These are phyloP conservation scores for Neomorphus geoffroyi DNA, from an alignment of 2,797 vertebrate species.

Conservation along the genomic window DNA sequence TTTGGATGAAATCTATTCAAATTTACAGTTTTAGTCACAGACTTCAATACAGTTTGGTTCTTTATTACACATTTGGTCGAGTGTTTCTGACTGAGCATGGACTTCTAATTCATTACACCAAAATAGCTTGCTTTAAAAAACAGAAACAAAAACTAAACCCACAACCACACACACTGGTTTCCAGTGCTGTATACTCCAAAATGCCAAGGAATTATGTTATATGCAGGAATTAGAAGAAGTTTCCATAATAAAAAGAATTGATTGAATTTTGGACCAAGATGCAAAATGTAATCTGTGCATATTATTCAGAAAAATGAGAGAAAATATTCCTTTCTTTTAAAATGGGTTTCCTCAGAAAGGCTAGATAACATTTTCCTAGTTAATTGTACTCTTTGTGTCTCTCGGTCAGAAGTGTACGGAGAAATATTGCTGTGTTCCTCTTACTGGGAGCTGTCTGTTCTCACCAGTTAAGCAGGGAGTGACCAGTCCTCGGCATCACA, in stretches of 20 bases:
- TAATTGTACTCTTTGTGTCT: neutral
- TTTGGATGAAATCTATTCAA: neutral
- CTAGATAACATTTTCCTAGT: neutral
- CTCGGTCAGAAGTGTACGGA: neutral
- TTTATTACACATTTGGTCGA: slow-evolving; percentile 5
- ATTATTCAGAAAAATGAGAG: neutral
- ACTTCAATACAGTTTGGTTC: neutral
- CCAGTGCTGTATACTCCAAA: neutral
- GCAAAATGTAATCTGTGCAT: neutral
- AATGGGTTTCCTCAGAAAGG: slow-evolving; percentile 17
- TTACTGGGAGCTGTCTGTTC: neutral
- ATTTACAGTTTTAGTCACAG: neutral
- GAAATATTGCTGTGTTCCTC: neutral
- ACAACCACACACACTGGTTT: neutral
- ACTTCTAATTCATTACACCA: slow-evolving; percentile 8
- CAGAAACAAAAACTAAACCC: no score
- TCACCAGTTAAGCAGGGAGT: neutral
- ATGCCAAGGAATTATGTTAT: neutral
- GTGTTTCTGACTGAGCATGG: neutral
- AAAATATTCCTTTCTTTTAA: neutral
- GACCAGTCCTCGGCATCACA: neutral
- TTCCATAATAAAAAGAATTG: neutral
- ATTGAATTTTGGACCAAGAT: slow-evolving; percentile 14
- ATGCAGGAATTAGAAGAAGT: neutral
- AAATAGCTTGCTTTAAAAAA: neutral